A percentile compares a stretch with the other conserved stretches of the same genome.
These are phyloP conservation scores for Halesus radiatus DNA, from an alignment of 1,140 invertebrate species.

Conservation along the genomic window DNA sequence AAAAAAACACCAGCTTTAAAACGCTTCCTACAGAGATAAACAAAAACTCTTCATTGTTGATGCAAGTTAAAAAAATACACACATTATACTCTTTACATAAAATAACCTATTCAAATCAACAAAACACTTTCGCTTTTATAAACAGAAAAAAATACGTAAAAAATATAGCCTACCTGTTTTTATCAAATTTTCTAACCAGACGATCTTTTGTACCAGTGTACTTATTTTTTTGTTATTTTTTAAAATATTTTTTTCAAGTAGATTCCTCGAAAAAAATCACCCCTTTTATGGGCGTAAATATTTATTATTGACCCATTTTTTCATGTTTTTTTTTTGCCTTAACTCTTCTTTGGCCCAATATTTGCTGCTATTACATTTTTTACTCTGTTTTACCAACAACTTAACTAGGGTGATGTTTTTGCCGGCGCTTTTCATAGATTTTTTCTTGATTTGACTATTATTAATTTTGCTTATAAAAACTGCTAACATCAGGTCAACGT, in stretches of 20 bases:
- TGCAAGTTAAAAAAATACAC: too few relatives aligned
- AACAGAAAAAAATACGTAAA: not conserved
- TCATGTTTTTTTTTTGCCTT: not conserved
- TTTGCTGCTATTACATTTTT: conserved; percentile 2
- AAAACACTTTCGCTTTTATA: conserved; percentile 10
- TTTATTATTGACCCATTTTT: conserved; percentile 19
- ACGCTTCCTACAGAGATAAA: too few relatives aligned
- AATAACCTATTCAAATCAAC: too few relatives aligned
- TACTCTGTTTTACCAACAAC: not conserved
- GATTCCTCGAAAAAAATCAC: conserved; percentile 13
- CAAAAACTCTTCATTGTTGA: too few relatives aligned
- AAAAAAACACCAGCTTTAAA: too few relatives aligned
- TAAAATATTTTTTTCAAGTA: not conserved
- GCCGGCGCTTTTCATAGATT: not conserved
- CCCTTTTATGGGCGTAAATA: not conserved
- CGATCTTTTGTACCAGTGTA: not conserved
- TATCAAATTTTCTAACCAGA: not conserved
- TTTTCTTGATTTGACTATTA: not conserved
- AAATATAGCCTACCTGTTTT: not conserved
- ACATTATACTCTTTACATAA: too few relatives aligned
- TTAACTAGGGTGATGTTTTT: conserved; percentile 3
- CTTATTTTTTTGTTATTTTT: too few relatives aligned
- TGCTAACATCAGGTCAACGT: not conserved
- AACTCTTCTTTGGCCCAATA: not conserved
- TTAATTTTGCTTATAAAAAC: too few relatives aligned